These are phyloP conservation scores for Sarcophaga variegata DNA, from an alignment of 2,888 invertebrate species.

Conservation along the genomic window DNA sequence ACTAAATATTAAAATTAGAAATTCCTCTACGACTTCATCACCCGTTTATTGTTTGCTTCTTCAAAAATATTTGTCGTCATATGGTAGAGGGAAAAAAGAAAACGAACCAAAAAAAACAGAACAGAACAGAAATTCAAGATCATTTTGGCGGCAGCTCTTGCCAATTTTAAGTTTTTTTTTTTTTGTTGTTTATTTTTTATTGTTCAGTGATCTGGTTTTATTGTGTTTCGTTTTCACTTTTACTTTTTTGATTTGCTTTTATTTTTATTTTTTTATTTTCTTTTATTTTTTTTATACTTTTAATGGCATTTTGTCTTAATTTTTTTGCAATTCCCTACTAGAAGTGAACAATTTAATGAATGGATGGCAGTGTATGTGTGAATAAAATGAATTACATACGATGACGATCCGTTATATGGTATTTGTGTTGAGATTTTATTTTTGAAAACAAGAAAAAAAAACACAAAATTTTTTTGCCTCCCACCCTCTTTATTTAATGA, in stretches of 20 bases:
- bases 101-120: constrained; percentile 11
- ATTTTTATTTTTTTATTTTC: constrained; percentile 2
- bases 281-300: neutral
- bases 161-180: constrained; percentile 46
- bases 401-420: constrained; percentile 37
- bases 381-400: neutral
- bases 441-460: no score
- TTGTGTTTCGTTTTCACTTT: constrained; percentile 44
- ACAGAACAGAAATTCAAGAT: constrained; percentile 59
- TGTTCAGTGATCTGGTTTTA: constrained; percentile 29
- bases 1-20: neutral
- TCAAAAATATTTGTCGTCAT: neutral
- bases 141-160: constrained; percentile 54
- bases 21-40: neutral
- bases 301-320: no score
- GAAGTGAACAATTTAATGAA: constrained; percentile 9
- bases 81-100: neutral
- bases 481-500: constrained; percentile 36
- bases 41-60: neutral
- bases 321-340: neutral
- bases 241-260: constrained; percentile 32
- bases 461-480: neutral
- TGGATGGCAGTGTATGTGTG: constrained; percentile 7
- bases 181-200: constrained; percentile 6
- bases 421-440: neutral